Evolutionary conservation across 1,140 invertebrate species (phyloP), one percentile per base, ranked within the genome.

Genomic region (Xylocopa sonorina): DNA sequence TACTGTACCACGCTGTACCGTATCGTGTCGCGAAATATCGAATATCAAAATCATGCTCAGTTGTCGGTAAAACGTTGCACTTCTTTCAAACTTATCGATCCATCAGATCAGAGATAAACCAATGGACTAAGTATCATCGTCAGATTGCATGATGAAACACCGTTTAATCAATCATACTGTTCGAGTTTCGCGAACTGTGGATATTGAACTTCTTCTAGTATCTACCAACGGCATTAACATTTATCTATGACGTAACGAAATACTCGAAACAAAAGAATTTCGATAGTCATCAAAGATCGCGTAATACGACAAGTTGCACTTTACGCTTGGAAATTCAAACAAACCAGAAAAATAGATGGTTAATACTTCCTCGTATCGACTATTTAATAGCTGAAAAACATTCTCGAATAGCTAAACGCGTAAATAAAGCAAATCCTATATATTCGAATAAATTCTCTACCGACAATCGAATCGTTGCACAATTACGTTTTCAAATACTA

Each of bases 271-370:
- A 1, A 5, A 64, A 75, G 24, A 38, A 21, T 48, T 48, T 12
- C 18, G 55, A 72, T 48, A 50, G 18, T 24, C 5, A 72, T 75
- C 18, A 14, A n/a, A 58, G 53, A 50, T 71, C n/a, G 21, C 10
- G 46, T 29, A 57, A 24, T 29, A 5, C 7, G 14, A 48, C 21
- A 10, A 14, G 34, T 41, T 60, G 32, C 32, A 74, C 64, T 84
- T 84, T 67, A 63, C 29, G 62, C 50, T 81, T 68, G 1, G 46
- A 34, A 12, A 63, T 46, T 53, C 53, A 29, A 3, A 50, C 2
- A 16, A 34, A 41, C 69, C 5, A 21, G 55, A n/a, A n/a, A n/a
- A n/a, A n/a, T n/a, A n/a, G n/a, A n/a, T n/a, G n/a, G n/a, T n/a
- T n/a, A n/a, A n/a, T n/a, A n/a, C n/a, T n/a, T n/a, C n/a, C n/a